Base-by-base conservation (phyloP, 2,888 invertebrate genomes). In the Agrochola litura region DNA sequence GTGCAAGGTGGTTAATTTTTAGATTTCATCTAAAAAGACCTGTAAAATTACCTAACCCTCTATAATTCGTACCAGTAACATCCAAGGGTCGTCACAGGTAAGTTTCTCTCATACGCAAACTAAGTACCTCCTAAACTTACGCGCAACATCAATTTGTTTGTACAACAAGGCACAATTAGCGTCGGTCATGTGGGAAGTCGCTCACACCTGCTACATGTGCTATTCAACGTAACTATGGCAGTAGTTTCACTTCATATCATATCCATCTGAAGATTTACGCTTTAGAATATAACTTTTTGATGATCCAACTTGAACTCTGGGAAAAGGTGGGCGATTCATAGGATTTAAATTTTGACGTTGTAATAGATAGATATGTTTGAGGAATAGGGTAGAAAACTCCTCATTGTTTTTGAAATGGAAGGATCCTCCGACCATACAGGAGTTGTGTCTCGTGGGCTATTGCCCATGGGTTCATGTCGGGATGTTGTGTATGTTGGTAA, bases 141-240 rank as follows among this genome's bases (percentile, higher is more conserved):
- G 86, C 90, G 89, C 86, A 92, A 93, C 93, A 93, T 92, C 94
- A 95, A 95, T 95, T 95, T 95, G 94, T 95, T 95, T 93, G 92
- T 93, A 93, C 91, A 95, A 95, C 94, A 95, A 93, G 92, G 90
- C 89, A 93, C 93, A 94, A 95, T 95, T 95, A 95, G 93, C 91
- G 89, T 88, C 87, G 89, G 89, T 89, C 90, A 89, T 91, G 90
- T 88, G 92, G 92, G 87, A 85, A 90, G 91, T 91, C 85, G 86
- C 77, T 83, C 86, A 89, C 95, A 95, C 95, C 95, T 95, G 95
- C 89, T 92, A 89, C 93, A 86, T 84, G 77, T 87, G 19, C 16
- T 70, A 64, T 72, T 69, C 30, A 19, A 84, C 61, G 41, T 65
- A 52, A 43, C 46, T 67, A 68, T 78, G 14, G 43, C 83, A 76